Percentiles rank a stretch among this genome's conserved stretches.
These are phyloP conservation scores for Lasioglossum villosulum DNA, from an alignment of 2,888 invertebrate genomes.

Conservation along the genomic window DNA sequence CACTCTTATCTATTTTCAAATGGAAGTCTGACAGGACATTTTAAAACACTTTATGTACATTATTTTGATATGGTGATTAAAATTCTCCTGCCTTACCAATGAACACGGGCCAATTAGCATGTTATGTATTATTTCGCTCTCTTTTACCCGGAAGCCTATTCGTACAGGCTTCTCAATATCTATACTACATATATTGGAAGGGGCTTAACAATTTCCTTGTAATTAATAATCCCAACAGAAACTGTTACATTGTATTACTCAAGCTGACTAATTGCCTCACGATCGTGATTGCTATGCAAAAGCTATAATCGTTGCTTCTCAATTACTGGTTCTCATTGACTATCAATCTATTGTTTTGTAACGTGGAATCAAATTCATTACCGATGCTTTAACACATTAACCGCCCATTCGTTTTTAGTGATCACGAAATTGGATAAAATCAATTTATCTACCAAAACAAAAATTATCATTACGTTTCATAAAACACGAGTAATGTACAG, in stretches of 20 bases:
- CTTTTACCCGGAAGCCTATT: background rate
- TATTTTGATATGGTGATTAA: background rate
- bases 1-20: too few relatives aligned
- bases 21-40: background rate
- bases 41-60: background rate
- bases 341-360: background rate
- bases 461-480: background rate
- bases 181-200: background rate
- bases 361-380: background rate
- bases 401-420: background rate
- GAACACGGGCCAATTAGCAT: background rate
- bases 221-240: background rate
- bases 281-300: background rate
- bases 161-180: background rate
- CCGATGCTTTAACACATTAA: background rate
- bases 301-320: background rate
- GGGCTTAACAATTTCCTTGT: background rate
- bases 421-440: too few relatives aligned
- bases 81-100: background rate
- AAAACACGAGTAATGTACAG: background rate
- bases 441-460: too few relatives aligned
- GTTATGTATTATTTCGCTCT: background rate
- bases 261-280: background rate
- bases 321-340: background rate
- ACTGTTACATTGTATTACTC: background rate